Conservation (phyloP, 2,888 invertebrate species). For the Macroteleia sp. region DNA sequence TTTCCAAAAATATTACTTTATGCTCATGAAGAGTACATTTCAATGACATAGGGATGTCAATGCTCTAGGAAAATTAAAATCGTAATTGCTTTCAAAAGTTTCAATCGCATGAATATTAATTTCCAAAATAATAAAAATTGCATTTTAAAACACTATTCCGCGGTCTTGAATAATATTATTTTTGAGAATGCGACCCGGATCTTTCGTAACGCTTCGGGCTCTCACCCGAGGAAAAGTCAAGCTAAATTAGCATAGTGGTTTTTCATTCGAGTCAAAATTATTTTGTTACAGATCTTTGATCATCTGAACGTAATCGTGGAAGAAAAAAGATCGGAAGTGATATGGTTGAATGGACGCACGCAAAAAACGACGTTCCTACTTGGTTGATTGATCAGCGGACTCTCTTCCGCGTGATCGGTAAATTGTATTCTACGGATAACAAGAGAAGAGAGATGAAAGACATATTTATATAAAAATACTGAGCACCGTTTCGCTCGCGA, state of each 20-base stretch:
- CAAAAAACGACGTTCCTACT: conserved; percentile 53
- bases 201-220: conserved; percentile 10
- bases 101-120: no score
- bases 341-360: conserved; percentile 14
- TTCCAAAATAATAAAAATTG: no score
- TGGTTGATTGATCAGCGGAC: conserved; percentile 43
- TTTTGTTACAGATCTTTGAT: conserved; percentile 50
- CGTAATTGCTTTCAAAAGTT: no score
- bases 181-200: conserved; percentile 1
- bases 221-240: conserved; percentile 17
- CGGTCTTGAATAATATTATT: conserved; percentile 20
- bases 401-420: conserved; percentile 49
- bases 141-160: no score
- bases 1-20: no score
- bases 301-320: conserved; percentile 22
- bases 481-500: background rate
- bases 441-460: conserved; percentile 40
- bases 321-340: conserved; percentile 50
- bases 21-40: no score
- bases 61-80: no score
- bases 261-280: conserved; percentile 20
- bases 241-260: conserved; percentile 30
- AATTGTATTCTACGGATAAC: conserved; percentile 10
- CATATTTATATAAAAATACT: conserved; percentile 48
- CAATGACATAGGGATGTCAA: no score